Evolutionary conservation across 2,888 invertebrate species (phyloP), one percentile per base, ranked within the genome.

Genomic region (Drosophila histrio): DNA sequence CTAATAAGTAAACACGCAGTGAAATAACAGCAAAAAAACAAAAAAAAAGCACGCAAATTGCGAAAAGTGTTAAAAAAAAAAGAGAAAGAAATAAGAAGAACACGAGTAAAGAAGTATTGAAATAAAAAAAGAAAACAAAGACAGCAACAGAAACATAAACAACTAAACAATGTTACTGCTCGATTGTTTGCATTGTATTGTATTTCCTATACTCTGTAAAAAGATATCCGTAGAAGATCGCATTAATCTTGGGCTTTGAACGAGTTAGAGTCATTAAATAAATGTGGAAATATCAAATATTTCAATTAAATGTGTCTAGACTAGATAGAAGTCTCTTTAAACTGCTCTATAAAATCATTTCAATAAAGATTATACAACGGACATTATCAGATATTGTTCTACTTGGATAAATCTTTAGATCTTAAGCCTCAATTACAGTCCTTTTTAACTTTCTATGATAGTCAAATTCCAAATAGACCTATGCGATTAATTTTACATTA

Each of bases 1-100:
- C 69, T 53, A 58, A 60, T 70, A 67, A 59, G 59, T 63, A 71
- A 68, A 69, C 59, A 76, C 54, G 32, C 53, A 44, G 36, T 53
- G 26, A 59, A 59, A 59, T 59, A 61, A 32, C 32, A 62, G 53
- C 60, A 38, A 41, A 65, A 57, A 39, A 43, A n/a, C n/a, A 21
- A 26, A 43, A 28, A 22, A 53, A 44, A 43, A 36, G 46, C 24
- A 28, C 24, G 57, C 53, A 61, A 65, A 53, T 30, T 50, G 59
- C 59, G 36, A 59, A 66, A 43, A 59, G 46, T 60, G 54, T 52
- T 44, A 59, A 59, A 58, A 47, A 8, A 50, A 24, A 28, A 15
- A 39, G n/a, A 22, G 28, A 53, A 22, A 21, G 26, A 38, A n/a
- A 26, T n/a, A 21, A 38, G 39, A 52, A 39, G 9, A 39, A 39